Conservation (phyloP, 2,888 invertebrate species). For the Chrysina gloriosa region DNA sequence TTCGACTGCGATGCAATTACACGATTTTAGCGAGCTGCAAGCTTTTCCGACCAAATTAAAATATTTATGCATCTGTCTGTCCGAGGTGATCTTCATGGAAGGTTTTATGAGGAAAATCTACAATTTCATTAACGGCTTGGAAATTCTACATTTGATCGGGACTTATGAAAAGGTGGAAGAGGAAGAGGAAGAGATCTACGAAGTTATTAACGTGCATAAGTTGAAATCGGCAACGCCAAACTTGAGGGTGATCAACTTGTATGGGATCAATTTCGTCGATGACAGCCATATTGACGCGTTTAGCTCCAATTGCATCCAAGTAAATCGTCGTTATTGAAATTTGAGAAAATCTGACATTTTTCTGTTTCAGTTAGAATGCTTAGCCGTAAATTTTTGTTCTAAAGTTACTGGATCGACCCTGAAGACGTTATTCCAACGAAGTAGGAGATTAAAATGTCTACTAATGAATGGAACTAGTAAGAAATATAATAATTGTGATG, state of each 20-base stretch:
- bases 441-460: slow-evolving; percentile 89
- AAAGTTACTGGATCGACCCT: slow-evolving; percentile 97
- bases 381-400: slow-evolving; percentile 97
- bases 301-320: slow-evolving; percentile 94
- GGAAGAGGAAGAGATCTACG: slow-evolving; percentile 99
- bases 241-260: slow-evolving; percentile 95
- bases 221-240: slow-evolving; percentile 98
- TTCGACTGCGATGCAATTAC: slow-evolving; percentile 98
- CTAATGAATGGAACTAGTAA: slow-evolving; percentile 97
- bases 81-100: slow-evolving; percentile 99
- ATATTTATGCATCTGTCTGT: slow-evolving; percentile 88
- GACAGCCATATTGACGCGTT: slow-evolving; percentile 99
- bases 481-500: too few species aligned
- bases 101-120: slow-evolving; percentile 99
- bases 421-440: slow-evolving; percentile 93
- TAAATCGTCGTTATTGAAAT: slow-evolving; percentile 53
- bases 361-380: slow-evolving; percentile 84
- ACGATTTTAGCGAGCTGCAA: slow-evolving; percentile 99
- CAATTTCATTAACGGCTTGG: slow-evolving; percentile 98
- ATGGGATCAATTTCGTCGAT: slow-evolving; percentile 98
- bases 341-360: background rate
- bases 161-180: slow-evolving; percentile 98
- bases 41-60: slow-evolving; percentile 97
- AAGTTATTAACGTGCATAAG: slow-evolving; percentile 98
- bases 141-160: slow-evolving; percentile 96